phyloP scores from a whole-genome alignment of 2,113 vertebrate genomes.

The Mandrillus leucophaeus region DNA sequence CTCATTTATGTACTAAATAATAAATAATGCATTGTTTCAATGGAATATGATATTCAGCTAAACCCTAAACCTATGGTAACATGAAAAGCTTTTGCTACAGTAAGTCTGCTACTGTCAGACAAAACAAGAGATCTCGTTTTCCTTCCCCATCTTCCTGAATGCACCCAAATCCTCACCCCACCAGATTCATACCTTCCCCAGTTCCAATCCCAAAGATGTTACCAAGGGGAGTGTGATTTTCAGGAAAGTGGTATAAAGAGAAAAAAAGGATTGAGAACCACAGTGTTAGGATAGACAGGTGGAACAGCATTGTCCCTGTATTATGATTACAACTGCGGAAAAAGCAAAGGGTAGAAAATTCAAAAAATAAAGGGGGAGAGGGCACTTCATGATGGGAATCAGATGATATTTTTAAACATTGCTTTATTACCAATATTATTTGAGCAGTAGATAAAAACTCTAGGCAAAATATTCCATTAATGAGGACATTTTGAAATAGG shows the following conservation, averaged over 20 bases:
- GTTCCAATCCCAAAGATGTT: neutral
- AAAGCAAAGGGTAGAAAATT: neutral
- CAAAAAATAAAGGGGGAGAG: neutral
- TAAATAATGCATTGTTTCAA: neutral
- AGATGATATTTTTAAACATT: neutral
- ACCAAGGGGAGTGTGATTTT: neutral
- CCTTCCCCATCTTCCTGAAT: neutral
- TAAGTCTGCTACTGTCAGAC: neutral
- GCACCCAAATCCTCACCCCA: neutral
- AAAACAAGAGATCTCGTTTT: neutral
- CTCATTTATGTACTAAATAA: neutral
- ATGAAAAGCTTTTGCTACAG: neutral
- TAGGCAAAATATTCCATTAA: neutral
- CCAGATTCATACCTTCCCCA: neutral
- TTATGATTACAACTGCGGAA: neutral
- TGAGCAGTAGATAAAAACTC: slow-evolving; percentile 18
- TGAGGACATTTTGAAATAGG: neutral
- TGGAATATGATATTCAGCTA: neutral
- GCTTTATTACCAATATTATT: neutral
- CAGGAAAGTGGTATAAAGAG: neutral
- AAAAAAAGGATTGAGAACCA: neutral
- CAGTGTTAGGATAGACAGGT: neutral
- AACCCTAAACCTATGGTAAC: neutral
- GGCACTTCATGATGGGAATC: neutral
- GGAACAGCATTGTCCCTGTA: neutral